These are phyloP conservation scores for Melikaiella ostensackeni DNA, from an alignment of 2,888 invertebrate genomes.

Conservation along the genomic window DNA sequence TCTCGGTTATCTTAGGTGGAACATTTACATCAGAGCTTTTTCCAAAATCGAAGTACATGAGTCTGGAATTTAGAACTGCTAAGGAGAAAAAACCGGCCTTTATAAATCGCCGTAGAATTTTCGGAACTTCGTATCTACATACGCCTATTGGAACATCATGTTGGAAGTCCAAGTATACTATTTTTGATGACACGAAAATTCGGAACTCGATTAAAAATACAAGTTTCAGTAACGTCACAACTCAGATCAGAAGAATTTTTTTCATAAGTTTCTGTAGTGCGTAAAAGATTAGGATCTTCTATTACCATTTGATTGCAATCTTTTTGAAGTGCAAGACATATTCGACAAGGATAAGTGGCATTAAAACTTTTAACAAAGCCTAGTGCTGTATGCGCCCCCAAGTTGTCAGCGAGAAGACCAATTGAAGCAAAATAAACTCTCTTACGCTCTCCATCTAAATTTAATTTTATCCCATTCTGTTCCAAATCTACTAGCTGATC, in stretches of 20 bases:
- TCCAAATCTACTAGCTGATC: neutral
- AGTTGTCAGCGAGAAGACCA: neutral
- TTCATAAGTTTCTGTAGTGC: neutral
- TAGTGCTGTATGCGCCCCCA: neutral
- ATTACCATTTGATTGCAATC: neutral
- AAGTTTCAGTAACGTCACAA: neutral
- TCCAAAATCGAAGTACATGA: too few relatives aligned
- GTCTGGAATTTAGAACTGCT: too few relatives aligned
- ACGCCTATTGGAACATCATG: neutral
- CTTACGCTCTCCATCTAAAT: neutral
- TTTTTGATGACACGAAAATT: neutral
- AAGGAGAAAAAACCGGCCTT: too few relatives aligned
- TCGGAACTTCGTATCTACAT: slow-evolving; percentile 13
- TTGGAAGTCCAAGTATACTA: neutral
- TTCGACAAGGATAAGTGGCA: neutral
- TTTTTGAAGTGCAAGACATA: neutral
- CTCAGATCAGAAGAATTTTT: neutral
- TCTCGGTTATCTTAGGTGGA: too few relatives aligned
- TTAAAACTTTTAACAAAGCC: neutral
- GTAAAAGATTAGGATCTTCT: neutral
- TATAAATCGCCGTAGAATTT: neutral
- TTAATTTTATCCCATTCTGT: neutral
- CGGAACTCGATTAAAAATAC: slow-evolving; percentile 6
- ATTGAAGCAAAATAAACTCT: neutral
- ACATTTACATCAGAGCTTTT: too few relatives aligned